These are phyloP conservation scores for Rhyacichthys aspro DNA, from an alignment of 2,797 vertebrate species.

Conservation along the genomic window DNA sequence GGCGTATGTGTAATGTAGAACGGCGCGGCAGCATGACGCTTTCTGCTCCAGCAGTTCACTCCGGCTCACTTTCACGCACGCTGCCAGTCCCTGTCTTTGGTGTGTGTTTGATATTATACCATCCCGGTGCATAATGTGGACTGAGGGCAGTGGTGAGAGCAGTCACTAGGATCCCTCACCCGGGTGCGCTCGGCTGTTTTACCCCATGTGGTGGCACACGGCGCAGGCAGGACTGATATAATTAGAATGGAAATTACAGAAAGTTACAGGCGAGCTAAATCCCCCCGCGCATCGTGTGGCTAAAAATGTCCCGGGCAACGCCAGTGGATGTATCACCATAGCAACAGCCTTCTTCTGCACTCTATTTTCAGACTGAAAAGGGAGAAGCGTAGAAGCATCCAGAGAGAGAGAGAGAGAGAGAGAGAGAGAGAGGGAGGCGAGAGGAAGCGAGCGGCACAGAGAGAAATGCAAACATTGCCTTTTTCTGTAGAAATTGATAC, in stretches of 20 bases:
- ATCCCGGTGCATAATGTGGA: constrained; percentile 53
- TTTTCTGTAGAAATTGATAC: constrained; percentile 78
- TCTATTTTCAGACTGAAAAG: constrained; percentile 82
- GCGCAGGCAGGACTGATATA: constrained; percentile 79
- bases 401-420: constrained; percentile 58
- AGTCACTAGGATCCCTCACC: constrained; percentile 57
- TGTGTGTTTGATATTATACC: constrained; percentile 47
- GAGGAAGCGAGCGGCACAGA: constrained; percentile 42
- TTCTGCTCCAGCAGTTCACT: constrained; percentile 36
- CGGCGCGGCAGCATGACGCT: constrained; percentile 32
- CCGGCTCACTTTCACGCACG: constrained; percentile 37
- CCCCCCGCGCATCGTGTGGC: constrained; percentile 79
- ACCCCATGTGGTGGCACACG: constrained; percentile 71
- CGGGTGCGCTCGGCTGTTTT: constrained; percentile 63
- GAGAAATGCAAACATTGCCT: constrained; percentile 80
- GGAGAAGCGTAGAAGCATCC: constrained; percentile 65
- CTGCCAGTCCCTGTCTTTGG: constrained; percentile 20
- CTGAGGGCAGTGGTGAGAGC: constrained; percentile 63
- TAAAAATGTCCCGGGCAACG: constrained; percentile 86
- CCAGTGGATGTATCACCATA: constrained; percentile 86
- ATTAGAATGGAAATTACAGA: constrained; percentile 86
- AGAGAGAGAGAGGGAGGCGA: constrained; percentile 9
- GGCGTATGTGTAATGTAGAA: constrained; percentile 39
- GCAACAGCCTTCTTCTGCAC: constrained; percentile 85
- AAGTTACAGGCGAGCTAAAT: constrained; percentile 84